Base-by-base conservation (phyloP, 2,113 vertebrate genomes). In the Thomomys bottae region DNA sequence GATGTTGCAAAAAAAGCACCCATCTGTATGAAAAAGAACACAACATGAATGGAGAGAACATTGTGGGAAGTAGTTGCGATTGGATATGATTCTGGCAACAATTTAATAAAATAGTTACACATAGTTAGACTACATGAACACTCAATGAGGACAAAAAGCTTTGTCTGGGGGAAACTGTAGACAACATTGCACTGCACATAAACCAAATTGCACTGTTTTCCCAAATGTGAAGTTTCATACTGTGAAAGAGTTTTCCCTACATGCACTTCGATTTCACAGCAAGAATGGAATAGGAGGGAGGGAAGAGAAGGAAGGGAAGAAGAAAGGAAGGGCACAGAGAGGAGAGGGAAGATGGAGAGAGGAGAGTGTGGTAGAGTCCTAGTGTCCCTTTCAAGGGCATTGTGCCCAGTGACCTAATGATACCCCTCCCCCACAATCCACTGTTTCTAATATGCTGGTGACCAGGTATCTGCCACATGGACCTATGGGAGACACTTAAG, bases 241-340 rank as follows among this genome's bases (percentile, higher is more conserved):
- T 96, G 97, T 98, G 98, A 97, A 98, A 98, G 63, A 3, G 42
- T 98, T 98, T 98, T 97, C 98, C 28, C 98, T 98, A 98, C 98
- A 98, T 99, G 98, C 98, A 98, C 98, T 99, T 99, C 98, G 99
- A 98, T 98, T 98, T 99, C 98, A 99, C 98, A 98, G 98, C 98
- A 99, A 99, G 98, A 98, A 98, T 98, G 98, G 98, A 98, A 98
- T 98, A 99, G 98, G 97, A 98, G 36, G 63, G 63, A 36, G 17
- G 30, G 26, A 6, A 42, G 38, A 73, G 7, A 34, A 24, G 26
- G 14, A 61, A 8, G 34, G n/a, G 3, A 10, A 14, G 9, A 18
- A 54, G 32, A 9, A 73, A 36, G 17, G 30, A 17, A 18, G n/a
- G 38, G 61, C 4, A 18, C 20, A 36, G 23, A 61, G 12, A 45